These are phyloP conservation scores for Heliconius ethilla DNA, from an alignment of 2,888 invertebrate genomes.

Conservation along the genomic window DNA sequence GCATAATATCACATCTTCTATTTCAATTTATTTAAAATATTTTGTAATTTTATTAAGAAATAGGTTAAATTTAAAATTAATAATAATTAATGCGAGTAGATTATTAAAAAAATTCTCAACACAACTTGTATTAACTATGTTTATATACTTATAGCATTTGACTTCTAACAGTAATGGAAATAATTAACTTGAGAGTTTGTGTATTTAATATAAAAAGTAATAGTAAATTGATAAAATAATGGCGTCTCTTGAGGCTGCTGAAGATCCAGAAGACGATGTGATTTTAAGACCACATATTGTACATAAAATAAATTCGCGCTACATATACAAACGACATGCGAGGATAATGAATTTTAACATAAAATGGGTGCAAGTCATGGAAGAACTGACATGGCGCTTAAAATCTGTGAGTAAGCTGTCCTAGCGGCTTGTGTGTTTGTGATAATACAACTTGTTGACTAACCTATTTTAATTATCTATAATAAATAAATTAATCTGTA, in stretches of 20 bases:
- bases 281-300: slow-evolving; percentile 43
- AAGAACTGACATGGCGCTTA: slow-evolving; percentile 67
- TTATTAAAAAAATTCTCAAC: background rate
- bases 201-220: slow-evolving; percentile 37
- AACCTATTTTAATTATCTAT: slow-evolving; percentile 25
- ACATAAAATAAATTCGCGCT: slow-evolving; percentile 29
- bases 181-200: background rate
- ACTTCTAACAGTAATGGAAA: too few species aligned
- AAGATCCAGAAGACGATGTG: slow-evolving; percentile 52
- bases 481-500: background rate
- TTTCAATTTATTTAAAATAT: background rate
- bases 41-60: background rate
- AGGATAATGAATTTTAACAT: slow-evolving; percentile 57
- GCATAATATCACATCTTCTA: slow-evolving; percentile 1
- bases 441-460: slow-evolving; percentile 35
- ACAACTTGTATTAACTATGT: background rate
- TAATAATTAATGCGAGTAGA: background rate
- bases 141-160: slow-evolving; percentile 4
- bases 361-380: slow-evolving; percentile 69
- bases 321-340: slow-evolving; percentile 42
- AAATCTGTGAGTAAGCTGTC: slow-evolving; percentile 57
- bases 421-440: slow-evolving; percentile 28
- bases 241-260: slow-evolving; percentile 51
- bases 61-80: background rate
- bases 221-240: slow-evolving; percentile 48